Conservation (phyloP, 2,888 invertebrate genomes). For the Amphipoea oculea region DNA sequence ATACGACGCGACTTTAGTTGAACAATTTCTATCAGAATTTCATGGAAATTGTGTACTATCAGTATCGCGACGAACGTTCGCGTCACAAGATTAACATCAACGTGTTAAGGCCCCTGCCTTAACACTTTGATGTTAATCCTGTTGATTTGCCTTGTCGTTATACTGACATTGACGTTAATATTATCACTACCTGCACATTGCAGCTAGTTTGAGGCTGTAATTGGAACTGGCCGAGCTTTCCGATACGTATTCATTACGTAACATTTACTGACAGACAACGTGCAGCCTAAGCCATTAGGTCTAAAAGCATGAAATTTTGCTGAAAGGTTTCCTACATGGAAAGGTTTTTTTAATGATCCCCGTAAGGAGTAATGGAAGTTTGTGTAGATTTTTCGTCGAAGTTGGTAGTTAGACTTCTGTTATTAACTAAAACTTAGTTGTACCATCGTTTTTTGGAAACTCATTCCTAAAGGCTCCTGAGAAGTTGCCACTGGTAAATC, state of each 20-base stretch:
- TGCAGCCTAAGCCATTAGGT: not conserved
- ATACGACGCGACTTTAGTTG: no score
- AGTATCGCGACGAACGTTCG: no score
- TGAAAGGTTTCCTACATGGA: not conserved
- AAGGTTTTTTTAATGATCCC: not conserved
- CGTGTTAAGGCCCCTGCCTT: no score
- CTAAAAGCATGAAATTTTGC: not conserved
- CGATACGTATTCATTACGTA: not conserved
- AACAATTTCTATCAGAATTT: no score
- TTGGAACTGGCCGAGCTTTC: not conserved
- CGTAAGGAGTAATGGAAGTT: not conserved
- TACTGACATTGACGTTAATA: not conserved
- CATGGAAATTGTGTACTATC: no score
- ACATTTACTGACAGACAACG: not conserved
- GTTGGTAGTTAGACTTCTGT: not conserved
- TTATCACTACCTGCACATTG: not conserved
- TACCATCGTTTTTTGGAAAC: not conserved
- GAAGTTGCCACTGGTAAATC: not conserved
- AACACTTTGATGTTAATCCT: not conserved
- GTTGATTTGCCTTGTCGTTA: not conserved
- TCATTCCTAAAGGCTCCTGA: not conserved
- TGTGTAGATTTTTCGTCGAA: not conserved
- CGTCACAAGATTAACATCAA: no score
- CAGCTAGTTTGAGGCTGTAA: not conserved
- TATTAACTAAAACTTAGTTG: not conserved